Base-by-base conservation (phyloP, 2,113 vertebrate species). In the Xiphophorus hellerii region DNA sequence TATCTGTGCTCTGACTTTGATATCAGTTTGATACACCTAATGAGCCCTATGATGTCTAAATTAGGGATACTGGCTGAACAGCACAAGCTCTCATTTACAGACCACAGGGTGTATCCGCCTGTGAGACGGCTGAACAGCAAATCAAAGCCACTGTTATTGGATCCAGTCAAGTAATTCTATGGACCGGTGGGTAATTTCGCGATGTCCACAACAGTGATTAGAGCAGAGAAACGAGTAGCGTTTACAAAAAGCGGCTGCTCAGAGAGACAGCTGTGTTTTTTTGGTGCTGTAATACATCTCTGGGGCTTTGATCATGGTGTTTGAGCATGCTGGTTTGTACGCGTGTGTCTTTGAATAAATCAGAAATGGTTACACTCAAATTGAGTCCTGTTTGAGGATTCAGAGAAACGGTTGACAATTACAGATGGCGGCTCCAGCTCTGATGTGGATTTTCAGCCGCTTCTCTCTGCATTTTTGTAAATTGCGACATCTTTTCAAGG, bases 131-230 rank as follows among this genome's bases (percentile, higher is more conserved):
- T 78, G 61, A 62, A 74, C 67, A 88, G 73, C 76, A 89, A 90
- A 89, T 94, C 86, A 92, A 90, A 91, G 88, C 68, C 74, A 31
- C 61, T 17, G 71, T 69, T 82, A 66, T 58, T 77, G 68, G 69
- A 72, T 82, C 82, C 69, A 70, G 79, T 80, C 62, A 22, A 81
- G 72, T 87, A 65, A 84, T 84, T 90, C 72, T 51, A 64, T 69
- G 77, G 77, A 87, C 81, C 71, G 69, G 81, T 66, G 76, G 72
- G 78, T 78, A 81, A 85, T 86, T 88, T 69, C 25, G 17, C 84
- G 74, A 81, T 68, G 76, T 86, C 82, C 81, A 88, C 80, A 90
- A 89, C 83, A 85, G 85, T 88, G 88, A 91, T 92, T 92, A 93
- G 74, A 85, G 79, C 60, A 22, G 17, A 73, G 76, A 90, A 82